Conservation (phyloP, 2,797 vertebrate genomes). For the Anableps anableps region DNA sequence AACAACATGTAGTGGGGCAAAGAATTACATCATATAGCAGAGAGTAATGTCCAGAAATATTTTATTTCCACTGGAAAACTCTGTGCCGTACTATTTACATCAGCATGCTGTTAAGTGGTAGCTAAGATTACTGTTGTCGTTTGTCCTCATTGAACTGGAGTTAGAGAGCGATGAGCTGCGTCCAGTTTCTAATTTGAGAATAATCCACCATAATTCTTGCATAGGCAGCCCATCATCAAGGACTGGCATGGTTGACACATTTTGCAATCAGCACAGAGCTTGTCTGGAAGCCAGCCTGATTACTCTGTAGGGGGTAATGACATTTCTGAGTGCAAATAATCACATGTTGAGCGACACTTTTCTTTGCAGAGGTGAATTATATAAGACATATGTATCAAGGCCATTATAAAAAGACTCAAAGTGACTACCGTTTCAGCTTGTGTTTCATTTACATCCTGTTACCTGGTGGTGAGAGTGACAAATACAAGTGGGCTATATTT, state of each 20-base stretch:
- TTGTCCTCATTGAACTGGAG: slow-evolving; percentile 44
- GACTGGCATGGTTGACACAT: slow-evolving; percentile 71
- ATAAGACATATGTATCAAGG: slow-evolving; percentile 14
- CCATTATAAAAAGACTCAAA: slow-evolving; percentile 14
- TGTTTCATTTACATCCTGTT: slow-evolving; percentile 62
- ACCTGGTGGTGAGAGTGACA: slow-evolving; percentile 50
- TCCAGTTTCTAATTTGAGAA: slow-evolving; percentile 63
- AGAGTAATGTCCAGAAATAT: slow-evolving; percentile 12
- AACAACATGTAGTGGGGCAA: slow-evolving; percentile 41
- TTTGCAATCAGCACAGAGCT: slow-evolving; percentile 63
- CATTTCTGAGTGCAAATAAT: slow-evolving; percentile 72
- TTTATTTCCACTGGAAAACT: slow-evolving; percentile 15
- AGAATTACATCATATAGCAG: slow-evolving; percentile 49
- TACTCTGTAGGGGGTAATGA: slow-evolving; percentile 60
- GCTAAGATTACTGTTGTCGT: slow-evolving; percentile 62
- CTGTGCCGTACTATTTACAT: slow-evolving; percentile 4
- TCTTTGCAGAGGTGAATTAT: slow-evolving; percentile 23
- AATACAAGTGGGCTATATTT: slow-evolving; percentile 52
- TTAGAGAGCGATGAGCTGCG: slow-evolving; percentile 32
- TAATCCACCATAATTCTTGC: slow-evolving; percentile 58
- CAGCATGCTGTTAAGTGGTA: slow-evolving; percentile 50
- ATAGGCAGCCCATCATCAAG: slow-evolving; percentile 64
- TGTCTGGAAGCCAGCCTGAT: slow-evolving; percentile 59
- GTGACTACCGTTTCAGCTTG: slow-evolving; percentile 46
- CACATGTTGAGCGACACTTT: slow-evolving; percentile 45